These are phyloP conservation scores for Diabrotica virgifera DNA, from an alignment of 1,140 invertebrate genomes.

Conservation along the genomic window DNA sequence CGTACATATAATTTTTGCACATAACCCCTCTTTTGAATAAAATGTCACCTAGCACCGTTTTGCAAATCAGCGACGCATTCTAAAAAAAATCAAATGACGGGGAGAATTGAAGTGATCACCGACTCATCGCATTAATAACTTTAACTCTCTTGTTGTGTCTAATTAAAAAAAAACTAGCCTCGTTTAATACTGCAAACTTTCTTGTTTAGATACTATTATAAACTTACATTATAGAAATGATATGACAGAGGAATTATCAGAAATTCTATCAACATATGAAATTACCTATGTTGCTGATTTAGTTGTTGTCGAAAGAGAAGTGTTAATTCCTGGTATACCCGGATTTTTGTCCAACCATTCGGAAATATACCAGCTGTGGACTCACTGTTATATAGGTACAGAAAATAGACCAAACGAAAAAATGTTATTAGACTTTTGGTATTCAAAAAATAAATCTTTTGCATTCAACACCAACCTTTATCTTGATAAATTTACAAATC, in stretches of 20 bases:
- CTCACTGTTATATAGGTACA: conserved; percentile 35
- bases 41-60: too few species aligned
- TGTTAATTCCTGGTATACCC: too few species aligned
- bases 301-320: conserved; percentile 17
- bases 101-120: too few species aligned
- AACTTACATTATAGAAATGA: not conserved
- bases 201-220: too few species aligned
- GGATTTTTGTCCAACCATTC: not conserved
- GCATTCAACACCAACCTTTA: conserved; percentile 31
- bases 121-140: too few species aligned
- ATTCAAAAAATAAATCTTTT: conserved; percentile 31
- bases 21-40: too few species aligned
- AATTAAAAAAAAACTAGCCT: too few species aligned
- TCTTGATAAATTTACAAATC: conserved; percentile 38
- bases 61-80: too few species aligned
- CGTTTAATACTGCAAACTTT: too few species aligned
- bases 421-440: conserved; percentile 35
- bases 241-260: not conserved
- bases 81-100: too few species aligned
- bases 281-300: conserved; percentile 33
- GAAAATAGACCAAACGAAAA: conserved; percentile 18
- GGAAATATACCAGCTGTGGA: conserved; percentile 25
- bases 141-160: too few species aligned
- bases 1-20: too few species aligned
- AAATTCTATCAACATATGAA: conserved; percentile 30